A percentile compares a stretch with the other conserved stretches of the same genome.
phyloP scores from a whole-genome alignment of 2,797 vertebrate species.

The Anniella stebbinsi region DNA sequence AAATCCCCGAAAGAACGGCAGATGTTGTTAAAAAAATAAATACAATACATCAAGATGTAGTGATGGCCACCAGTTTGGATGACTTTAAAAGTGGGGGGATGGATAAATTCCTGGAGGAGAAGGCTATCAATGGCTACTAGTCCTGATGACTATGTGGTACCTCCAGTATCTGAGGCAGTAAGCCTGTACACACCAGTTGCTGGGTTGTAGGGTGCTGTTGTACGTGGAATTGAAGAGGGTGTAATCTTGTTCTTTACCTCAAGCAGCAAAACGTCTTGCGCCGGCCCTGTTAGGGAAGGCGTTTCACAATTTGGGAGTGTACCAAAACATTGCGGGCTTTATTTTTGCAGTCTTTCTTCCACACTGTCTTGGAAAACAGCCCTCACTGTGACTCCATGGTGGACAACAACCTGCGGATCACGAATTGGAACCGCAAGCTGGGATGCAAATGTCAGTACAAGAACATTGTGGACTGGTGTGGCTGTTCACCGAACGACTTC shows the following conservation, averaged over 20 bases:
- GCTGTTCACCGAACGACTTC: constrained; percentile 92
- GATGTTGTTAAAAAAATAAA: neutral
- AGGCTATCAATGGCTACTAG: too few species aligned
- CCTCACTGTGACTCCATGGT: constrained; percentile 87
- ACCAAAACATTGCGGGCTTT: too few species aligned
- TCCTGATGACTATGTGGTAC: too few species aligned
- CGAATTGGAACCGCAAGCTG: constrained; percentile 95
- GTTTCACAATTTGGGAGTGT: neutral
- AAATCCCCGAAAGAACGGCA: neutral
- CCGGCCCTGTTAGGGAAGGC: neutral
- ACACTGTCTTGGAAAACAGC: constrained; percentile 90
- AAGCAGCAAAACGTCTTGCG: too few species aligned
- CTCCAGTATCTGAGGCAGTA: too few species aligned
- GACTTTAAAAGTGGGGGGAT: too few species aligned
- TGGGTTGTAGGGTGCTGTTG: neutral
- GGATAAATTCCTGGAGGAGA: too few species aligned
- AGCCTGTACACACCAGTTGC: too few species aligned
- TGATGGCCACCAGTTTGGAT: too few species aligned
- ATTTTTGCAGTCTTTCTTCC: constrained; percentile 80
- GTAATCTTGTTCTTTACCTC: too few species aligned
- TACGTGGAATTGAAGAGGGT: too few species aligned
- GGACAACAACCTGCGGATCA: constrained; percentile 94
- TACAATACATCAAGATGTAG: neutral
- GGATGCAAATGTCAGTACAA: constrained; percentile 96
- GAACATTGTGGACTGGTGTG: constrained; percentile 97